These are phyloP conservation scores for Rhodophaea formosa DNA, from an alignment of 2,888 invertebrate species.

Conservation along the genomic window DNA sequence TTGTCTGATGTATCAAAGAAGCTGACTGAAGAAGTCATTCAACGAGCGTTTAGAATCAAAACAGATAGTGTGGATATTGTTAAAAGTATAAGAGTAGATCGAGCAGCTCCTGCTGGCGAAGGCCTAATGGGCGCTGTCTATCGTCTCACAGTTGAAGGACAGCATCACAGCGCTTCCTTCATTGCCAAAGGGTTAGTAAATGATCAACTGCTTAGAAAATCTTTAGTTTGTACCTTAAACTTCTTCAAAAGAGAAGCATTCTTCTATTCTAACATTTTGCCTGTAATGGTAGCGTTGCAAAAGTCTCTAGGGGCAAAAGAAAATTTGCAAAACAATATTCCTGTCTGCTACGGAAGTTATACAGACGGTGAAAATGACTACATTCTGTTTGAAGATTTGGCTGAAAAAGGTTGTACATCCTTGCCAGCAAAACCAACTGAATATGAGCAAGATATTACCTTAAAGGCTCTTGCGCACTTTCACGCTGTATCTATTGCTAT, in stretches of 20 bases:
- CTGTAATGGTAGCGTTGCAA: slow-evolving; percentile 41
- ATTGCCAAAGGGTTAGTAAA: slow-evolving; percentile 47
- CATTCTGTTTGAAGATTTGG: slow-evolving; percentile 51
- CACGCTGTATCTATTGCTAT: slow-evolving; percentile 54
- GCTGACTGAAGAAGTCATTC: slow-evolving; percentile 44
- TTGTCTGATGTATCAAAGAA: slow-evolving; percentile 43
- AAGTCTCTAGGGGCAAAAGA: slow-evolving; percentile 43
- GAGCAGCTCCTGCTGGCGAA: slow-evolving; percentile 50
- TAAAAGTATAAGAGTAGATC: slow-evolving; percentile 36
- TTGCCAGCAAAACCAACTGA: slow-evolving; percentile 36
- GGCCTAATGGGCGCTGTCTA: slow-evolving; percentile 53
- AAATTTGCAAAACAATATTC: slow-evolving; percentile 41
- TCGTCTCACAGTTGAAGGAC: slow-evolving; percentile 42
- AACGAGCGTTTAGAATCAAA: slow-evolving; percentile 42
- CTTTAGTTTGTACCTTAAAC: slow-evolving; percentile 34
- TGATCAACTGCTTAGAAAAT: slow-evolving; percentile 39
- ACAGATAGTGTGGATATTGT: slow-evolving; percentile 44
- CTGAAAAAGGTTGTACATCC: slow-evolving; percentile 36
- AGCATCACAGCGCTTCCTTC: slow-evolving; percentile 35
- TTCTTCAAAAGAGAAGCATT: slow-evolving; percentile 46
- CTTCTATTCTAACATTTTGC: slow-evolving; percentile 47
- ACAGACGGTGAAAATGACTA: slow-evolving; percentile 49
- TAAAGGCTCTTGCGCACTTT: slow-evolving; percentile 51
- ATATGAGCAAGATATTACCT: slow-evolving; percentile 37
- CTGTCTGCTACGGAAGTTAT: slow-evolving; percentile 43